A percentile compares a stretch with the other conserved stretches of the same genome.
These are phyloP conservation scores for Falco punctatus DNA, from an alignment of 2,113 vertebrate species.

Conservation along the genomic window DNA sequence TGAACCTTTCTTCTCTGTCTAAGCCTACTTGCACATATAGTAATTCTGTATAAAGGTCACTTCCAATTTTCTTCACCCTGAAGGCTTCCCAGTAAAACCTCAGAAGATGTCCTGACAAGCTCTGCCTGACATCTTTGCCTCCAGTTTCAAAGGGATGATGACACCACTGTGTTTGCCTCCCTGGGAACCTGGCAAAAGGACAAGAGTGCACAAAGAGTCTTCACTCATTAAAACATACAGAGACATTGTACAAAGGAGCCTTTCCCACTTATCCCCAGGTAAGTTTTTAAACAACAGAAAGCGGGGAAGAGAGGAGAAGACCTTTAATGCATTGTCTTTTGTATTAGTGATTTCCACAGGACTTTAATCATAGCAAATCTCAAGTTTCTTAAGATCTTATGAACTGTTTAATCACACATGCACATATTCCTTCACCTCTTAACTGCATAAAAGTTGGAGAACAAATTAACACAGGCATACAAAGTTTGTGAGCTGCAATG, in stretches of 20 bases:
- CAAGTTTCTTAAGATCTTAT: background rate
- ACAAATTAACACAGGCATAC: accelerated
- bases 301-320: background rate
- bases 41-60: slow-evolving; percentile 58
- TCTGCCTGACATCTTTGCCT: slow-evolving; percentile 9
- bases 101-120: slow-evolving; percentile 53
- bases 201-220: background rate
- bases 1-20: slow-evolving; percentile 38
- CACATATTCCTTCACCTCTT: background rate
- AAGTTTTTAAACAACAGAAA: background rate
- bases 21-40: background rate
- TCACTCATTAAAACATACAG: background rate
- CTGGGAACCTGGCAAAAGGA: slow-evolving; percentile 35
- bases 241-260: background rate
- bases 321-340: background rate
- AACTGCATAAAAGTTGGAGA: background rate
- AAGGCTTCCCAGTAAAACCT: slow-evolving; percentile 56
- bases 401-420: background rate
- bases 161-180: background rate
- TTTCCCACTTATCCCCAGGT: background rate
- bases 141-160: slow-evolving; percentile 30
- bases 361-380: background rate
- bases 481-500: background rate
- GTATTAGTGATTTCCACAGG: background rate
- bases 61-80: slow-evolving; percentile 48